Conservation (phyloP, 2,888 invertebrate genomes). For the Dorcus parallelipipedus region DNA sequence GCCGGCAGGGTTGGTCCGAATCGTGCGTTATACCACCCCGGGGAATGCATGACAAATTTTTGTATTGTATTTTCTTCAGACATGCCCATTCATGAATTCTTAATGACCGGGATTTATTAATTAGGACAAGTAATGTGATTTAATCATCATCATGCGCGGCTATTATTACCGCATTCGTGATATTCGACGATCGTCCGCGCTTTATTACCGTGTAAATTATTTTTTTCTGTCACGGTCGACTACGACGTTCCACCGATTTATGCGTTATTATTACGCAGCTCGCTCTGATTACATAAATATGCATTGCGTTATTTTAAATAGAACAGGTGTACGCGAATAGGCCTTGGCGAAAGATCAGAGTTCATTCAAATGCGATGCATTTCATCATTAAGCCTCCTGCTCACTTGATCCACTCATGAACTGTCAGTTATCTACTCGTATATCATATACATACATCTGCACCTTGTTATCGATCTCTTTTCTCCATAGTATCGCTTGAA, state of each 20-base stretch:
- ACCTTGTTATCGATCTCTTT: too few species aligned
- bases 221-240: neutral
- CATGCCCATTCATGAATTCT: slow-evolving; percentile 27
- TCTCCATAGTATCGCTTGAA: too few species aligned
- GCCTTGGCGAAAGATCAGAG: too few species aligned
- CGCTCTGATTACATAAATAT: too few species aligned
- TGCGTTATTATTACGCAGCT: too few species aligned
- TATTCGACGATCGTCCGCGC: neutral
- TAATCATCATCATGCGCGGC: slow-evolving; percentile 23
- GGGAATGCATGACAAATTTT: slow-evolving; percentile 25
- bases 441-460: too few species aligned
- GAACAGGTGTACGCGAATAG: too few species aligned
- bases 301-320: too few species aligned
- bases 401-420: too few species aligned
- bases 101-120: slow-evolving; percentile 33
- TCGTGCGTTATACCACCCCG: neutral
- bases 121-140: slow-evolving; percentile 35
- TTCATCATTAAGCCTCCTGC: too few species aligned
- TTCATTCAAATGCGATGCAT: too few species aligned
- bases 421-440: too few species aligned
- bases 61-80: slow-evolving; percentile 27
- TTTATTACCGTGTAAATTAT: slow-evolving; percentile 3
- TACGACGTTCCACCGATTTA: neutral
- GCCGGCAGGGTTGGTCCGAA: slow-evolving; percentile 13
- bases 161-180: neutral